Conservation (phyloP, 2,797 vertebrate genomes). For the Ciconia nigra region DNA sequence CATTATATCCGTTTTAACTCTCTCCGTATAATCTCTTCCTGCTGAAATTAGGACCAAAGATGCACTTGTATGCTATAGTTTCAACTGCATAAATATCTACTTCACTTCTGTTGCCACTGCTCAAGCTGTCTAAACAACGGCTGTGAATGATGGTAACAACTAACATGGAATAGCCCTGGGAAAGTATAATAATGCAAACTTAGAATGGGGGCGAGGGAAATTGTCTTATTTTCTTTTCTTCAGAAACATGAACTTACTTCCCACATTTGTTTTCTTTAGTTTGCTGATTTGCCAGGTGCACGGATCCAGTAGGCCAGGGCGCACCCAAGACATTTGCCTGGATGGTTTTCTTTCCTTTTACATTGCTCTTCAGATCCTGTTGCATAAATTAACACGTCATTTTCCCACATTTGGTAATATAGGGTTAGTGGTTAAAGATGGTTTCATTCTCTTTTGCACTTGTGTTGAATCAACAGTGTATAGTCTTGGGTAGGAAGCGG, state of each 20-base stretch:
- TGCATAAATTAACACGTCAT: conserved; percentile 68
- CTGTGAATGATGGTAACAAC: conserved; percentile 77
- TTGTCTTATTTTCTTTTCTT: conserved; percentile 81
- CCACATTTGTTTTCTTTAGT: conserved; percentile 79
- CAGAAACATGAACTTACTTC: conserved; percentile 80
- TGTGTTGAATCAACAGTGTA: neutral
- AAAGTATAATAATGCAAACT: conserved; percentile 78
- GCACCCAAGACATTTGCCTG: conserved; percentile 56
- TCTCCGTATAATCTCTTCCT: neutral
- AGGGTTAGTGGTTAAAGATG: neutral
- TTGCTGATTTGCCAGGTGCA: conserved; percentile 79
- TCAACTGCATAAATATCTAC: conserved; percentile 45
- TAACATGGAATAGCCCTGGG: conserved; percentile 85
- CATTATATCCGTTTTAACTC: neutral
- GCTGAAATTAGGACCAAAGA: conserved; percentile 45
- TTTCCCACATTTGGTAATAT: conserved; percentile 58
- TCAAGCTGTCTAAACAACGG: conserved; percentile 93
- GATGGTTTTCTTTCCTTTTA: conserved; percentile 43
- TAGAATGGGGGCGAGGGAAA: conserved; percentile 73
- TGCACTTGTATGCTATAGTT: conserved; percentile 51
- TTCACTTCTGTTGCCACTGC: conserved; percentile 31
- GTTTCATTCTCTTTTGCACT: neutral
- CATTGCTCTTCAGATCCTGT: conserved; percentile 43
- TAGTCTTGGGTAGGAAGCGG: neutral
- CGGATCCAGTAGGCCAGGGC: conserved; percentile 56